Conservation (phyloP, 2,113 vertebrate genomes). For the Syngnathus scovelli region DNA sequence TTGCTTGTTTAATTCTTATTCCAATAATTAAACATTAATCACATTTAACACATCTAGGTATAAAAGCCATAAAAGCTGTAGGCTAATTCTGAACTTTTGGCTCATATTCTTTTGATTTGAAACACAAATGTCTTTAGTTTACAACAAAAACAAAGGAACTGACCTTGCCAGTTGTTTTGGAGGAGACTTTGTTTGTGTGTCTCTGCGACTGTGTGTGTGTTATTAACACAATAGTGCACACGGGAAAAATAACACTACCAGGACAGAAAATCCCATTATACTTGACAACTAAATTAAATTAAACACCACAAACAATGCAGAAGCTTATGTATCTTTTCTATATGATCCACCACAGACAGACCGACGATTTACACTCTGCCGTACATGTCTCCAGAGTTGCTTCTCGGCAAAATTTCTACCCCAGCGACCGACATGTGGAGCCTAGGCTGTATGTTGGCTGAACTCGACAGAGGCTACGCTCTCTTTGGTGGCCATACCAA, state of each 20-base stretch:
- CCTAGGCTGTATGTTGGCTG: constrained; percentile 79
- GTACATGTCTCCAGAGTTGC: constrained; percentile 65
- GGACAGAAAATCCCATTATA: background rate
- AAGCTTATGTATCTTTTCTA: background rate
- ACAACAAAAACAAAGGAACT: too few species aligned
- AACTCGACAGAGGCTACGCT: constrained; percentile 68
- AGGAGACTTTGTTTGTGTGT: too few species aligned
- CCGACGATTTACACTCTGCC: constrained; percentile 2
- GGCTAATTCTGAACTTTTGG: too few species aligned
- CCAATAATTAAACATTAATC: too few species aligned
- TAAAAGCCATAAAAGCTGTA: too few species aligned
- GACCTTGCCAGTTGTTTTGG: too few species aligned
- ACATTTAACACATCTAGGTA: too few species aligned
- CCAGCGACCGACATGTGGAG: constrained; percentile 86
- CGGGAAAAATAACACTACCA: background rate
- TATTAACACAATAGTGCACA: background rate
- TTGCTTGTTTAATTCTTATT: too few species aligned
- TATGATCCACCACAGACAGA: constrained; percentile 7
- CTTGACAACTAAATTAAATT: background rate
- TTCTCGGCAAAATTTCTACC: constrained; percentile 77
- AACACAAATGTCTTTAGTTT: too few species aligned
- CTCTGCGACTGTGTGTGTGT: too few species aligned
- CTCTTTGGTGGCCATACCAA: constrained; percentile 8
- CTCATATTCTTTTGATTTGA: too few species aligned
- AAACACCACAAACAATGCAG: background rate